Evolutionary conservation across 2,888 invertebrate species (phyloP).

Genomic region (Epirrita christyi): DNA sequence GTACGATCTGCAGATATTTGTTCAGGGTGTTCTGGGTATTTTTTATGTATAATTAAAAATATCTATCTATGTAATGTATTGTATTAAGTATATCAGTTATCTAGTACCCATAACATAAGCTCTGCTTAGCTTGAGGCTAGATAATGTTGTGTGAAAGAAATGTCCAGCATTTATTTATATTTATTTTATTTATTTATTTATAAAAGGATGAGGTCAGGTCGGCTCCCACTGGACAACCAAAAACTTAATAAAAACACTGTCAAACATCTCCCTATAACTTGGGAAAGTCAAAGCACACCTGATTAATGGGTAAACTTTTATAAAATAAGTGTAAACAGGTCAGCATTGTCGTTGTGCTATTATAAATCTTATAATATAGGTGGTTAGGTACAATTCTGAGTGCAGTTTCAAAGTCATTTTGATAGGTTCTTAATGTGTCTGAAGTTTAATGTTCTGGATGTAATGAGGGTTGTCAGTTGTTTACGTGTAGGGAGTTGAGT

Average conservation of each 20-base stretch:
- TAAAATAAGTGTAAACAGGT: constrained; percentile 9
- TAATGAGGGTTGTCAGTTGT: constrained; percentile 34
- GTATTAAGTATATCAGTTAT: too few relatives aligned
- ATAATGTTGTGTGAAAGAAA: too few relatives aligned
- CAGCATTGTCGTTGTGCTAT: not conserved
- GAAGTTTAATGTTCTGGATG: constrained; percentile 33
- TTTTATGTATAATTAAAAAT: too few relatives aligned
- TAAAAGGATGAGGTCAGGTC: not conserved
- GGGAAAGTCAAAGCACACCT: constrained; percentile 13
- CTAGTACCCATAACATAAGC: too few relatives aligned
- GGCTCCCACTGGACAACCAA: not conserved
- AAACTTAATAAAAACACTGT: constrained; percentile 3
- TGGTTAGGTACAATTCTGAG: constrained; percentile 5
- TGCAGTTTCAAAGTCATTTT: constrained; percentile 13
- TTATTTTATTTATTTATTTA: too few relatives aligned
- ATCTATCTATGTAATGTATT: too few relatives aligned
- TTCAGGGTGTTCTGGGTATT: too few relatives aligned
- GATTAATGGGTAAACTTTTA: constrained; percentile 24
- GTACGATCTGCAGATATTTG: too few relatives aligned
- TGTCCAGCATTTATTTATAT: too few relatives aligned
- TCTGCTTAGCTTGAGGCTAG: too few relatives aligned
- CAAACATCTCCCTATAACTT: constrained; percentile 19
- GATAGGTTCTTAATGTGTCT: constrained; percentile 31
- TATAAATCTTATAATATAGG: constrained; percentile 2
- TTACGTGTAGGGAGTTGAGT: constrained; percentile 21